A percentile compares a stretch with the other conserved stretches of the same genome.
phyloP scores from a whole-genome alignment of 2,113 vertebrate species.

The Cyprinus carpio region DNA sequence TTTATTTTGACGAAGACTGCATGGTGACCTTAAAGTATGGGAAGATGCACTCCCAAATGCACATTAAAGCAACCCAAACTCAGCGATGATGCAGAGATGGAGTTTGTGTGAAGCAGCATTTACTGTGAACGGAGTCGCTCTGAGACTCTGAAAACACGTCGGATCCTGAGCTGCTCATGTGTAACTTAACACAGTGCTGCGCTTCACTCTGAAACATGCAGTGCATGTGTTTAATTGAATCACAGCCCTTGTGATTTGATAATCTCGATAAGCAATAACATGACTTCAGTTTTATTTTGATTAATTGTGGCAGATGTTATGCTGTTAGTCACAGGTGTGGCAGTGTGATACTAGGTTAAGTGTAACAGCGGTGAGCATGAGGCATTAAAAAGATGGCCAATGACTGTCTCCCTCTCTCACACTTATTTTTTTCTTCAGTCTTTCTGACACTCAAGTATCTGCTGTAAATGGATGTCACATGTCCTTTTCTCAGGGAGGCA shows the following conservation, averaged over 20 bases:
- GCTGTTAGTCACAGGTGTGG: neutral
- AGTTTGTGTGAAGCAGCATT: too few species aligned
- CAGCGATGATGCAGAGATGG: too few species aligned
- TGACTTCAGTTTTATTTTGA: neutral
- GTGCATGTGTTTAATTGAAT: too few species aligned
- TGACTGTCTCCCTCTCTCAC: neutral
- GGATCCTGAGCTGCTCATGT: too few species aligned
- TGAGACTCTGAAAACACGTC: too few species aligned
- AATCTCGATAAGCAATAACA: neutral
- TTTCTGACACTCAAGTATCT: neutral
- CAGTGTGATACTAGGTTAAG: neutral
- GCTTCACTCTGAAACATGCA: too few species aligned
- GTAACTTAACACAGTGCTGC: too few species aligned
- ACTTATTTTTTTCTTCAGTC: neutral
- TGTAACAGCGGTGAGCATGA: neutral
- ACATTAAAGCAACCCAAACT: neutral
- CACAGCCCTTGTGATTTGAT: neutral
- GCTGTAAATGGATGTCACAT: neutral
- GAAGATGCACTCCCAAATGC: neutral
- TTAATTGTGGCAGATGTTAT: neutral
- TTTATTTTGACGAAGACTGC: neutral
- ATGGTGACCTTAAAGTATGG: neutral
- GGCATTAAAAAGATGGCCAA: neutral
- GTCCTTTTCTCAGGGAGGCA: constrained; percentile 1
- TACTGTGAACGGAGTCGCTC: too few species aligned